Percentiles rank a stretch among this genome's conserved stretches.
Evolutionary conservation across 2,113 vertebrate genomes (phyloP).

Genomic region (Narcine bancroftii): DNA sequence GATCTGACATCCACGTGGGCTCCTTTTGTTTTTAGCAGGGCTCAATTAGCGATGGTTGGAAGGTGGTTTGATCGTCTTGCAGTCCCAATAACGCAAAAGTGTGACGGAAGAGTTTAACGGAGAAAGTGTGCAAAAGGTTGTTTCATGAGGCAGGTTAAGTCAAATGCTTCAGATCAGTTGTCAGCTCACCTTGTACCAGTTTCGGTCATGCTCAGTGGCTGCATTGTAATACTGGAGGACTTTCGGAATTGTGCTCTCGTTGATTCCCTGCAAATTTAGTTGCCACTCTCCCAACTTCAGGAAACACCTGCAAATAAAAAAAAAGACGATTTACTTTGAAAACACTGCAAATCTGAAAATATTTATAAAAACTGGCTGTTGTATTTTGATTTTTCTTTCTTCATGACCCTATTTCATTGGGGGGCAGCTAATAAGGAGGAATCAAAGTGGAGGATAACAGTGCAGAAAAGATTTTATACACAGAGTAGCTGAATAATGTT

Average conservation of each 20-base stretch:
- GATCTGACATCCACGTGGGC: neutral
- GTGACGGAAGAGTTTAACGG: neutral
- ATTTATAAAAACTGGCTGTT: neutral
- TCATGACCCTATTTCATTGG: neutral
- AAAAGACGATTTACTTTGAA: neutral
- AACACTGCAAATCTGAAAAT: neutral
- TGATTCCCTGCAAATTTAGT: constrained; percentile 94
- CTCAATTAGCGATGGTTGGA: neutral
- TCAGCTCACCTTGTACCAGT: constrained; percentile 90
- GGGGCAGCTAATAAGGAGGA: too few species aligned
- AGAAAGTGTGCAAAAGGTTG: neutral
- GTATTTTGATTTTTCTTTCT: neutral
- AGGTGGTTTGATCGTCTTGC: neutral
- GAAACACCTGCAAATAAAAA: constrained; percentile 70
- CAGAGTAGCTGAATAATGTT: neutral
- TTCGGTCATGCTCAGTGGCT: constrained; percentile 90
- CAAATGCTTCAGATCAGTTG: neutral
- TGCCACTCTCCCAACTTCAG: constrained; percentile 97
- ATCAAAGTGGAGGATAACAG: neutral
- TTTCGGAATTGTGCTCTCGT: constrained; percentile 94
- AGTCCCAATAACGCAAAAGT: neutral
- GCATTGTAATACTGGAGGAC: constrained; percentile 94
- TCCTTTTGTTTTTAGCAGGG: neutral
- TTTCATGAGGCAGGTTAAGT: neutral
- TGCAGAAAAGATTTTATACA: neutral